phyloP scores from a whole-genome alignment of 2,113 vertebrate genomes.

The Anolis carolinensis region DNA sequence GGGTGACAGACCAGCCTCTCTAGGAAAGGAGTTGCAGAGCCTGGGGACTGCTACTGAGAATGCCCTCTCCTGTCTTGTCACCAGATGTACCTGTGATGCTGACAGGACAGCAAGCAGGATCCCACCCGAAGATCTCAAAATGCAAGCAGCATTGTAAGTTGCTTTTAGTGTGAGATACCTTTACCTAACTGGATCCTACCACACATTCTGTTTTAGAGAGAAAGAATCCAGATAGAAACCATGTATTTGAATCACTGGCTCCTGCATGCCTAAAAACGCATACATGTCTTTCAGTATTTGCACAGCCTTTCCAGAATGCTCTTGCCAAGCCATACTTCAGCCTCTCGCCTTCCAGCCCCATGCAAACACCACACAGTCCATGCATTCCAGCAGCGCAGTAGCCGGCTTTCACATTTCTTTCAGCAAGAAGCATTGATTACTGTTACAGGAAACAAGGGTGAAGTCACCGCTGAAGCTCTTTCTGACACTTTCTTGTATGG shows the following conservation, averaged over 20 bases:
- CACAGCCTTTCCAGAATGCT: constrained; percentile 2
- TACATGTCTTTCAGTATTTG: constrained; percentile 66
- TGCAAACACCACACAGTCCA: constrained; percentile 68
- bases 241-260: not conserved
- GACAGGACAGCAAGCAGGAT: too few relatives aligned
- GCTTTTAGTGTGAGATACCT: not conserved
- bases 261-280: constrained; percentile 24
- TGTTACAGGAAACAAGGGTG: constrained; percentile 46
- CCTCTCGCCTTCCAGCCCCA: constrained; percentile 68
- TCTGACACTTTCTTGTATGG: not conserved
- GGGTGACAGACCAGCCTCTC: too few relatives aligned
- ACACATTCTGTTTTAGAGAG: not conserved
- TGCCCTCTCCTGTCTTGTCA: too few relatives aligned
- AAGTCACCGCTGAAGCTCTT: constrained; percentile 26
- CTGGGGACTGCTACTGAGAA: too few relatives aligned
- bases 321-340: constrained; percentile 68
- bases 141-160: not conserved
- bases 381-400: constrained; percentile 59
- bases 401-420: constrained; percentile 55
- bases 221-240: not conserved
- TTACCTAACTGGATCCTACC: not conserved
- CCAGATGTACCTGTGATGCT: too few relatives aligned
- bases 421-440: constrained; percentile 42
- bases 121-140: too few relatives aligned
- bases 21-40: too few relatives aligned